Percentiles rank a stretch among this genome's conserved stretches.
Evolutionary conservation across 2,113 vertebrate genomes (phyloP).

Genomic region (Scomber colias): DNA sequence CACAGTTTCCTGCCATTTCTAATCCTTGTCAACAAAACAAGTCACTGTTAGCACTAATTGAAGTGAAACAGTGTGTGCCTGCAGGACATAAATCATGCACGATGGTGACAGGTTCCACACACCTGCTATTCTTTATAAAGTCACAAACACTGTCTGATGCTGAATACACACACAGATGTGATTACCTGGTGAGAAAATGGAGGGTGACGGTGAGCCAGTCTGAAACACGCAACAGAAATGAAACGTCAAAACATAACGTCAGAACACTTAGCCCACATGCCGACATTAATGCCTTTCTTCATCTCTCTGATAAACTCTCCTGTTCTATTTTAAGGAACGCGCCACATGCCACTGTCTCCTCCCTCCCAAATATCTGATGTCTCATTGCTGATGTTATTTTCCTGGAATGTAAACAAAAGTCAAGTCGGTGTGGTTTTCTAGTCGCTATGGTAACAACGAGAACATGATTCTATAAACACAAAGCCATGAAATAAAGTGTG

Average conservation of each 20-base stretch:
- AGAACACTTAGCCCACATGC: neutral
- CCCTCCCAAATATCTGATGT: neutral
- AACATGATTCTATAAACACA: constrained; percentile 4
- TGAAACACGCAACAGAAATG: neutral
- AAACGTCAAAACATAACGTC: neutral
- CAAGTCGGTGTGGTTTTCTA: neutral
- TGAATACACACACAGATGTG: neutral
- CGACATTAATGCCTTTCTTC: neutral
- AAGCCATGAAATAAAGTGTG: neutral
- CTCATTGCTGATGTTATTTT: neutral
- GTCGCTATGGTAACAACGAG: neutral
- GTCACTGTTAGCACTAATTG: neutral
- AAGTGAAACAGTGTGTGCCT: neutral
- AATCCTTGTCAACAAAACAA: neutral
- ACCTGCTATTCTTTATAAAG: too few species aligned
- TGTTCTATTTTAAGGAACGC: constrained; percentile 19
- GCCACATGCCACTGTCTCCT: neutral
- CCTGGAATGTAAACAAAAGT: constrained; percentile 17
- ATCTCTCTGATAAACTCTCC: too few species aligned
- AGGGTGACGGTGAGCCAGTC: neutral
- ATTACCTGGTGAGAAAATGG: neutral
- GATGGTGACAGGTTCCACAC: too few species aligned
- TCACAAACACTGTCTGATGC: too few species aligned
- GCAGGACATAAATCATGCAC: neutral
- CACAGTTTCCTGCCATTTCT: neutral